phyloP scores from a whole-genome alignment of 2,797 vertebrate genomes.

The Echiichthys vipera region DNA sequence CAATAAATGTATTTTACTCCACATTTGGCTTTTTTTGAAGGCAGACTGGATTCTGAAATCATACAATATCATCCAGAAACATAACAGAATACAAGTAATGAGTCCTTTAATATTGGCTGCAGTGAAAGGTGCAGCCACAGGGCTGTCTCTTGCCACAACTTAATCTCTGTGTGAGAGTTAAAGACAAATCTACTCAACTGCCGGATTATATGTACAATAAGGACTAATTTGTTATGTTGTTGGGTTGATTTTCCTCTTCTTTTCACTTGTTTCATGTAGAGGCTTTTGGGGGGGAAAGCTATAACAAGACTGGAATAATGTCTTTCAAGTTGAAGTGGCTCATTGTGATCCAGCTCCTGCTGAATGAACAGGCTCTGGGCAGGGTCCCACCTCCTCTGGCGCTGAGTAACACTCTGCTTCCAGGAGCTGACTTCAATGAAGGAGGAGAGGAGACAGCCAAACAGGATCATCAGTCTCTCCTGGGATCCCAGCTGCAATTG shows the following conservation, averaged over 20 bases:
- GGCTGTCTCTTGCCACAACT: neutral
- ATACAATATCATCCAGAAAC: neutral
- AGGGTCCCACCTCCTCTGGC: slow-evolving; percentile 49
- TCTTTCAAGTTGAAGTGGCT: slow-evolving; percentile 76
- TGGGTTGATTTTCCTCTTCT: slow-evolving; percentile 30
- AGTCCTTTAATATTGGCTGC: neutral
- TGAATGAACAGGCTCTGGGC: slow-evolving; percentile 74
- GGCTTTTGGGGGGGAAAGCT: slow-evolving; percentile 25
- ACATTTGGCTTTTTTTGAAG: neutral
- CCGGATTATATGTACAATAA: neutral
- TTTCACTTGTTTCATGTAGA: slow-evolving; percentile 19
- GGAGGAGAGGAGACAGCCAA: slow-evolving; percentile 8
- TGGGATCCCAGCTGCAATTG: slow-evolving; percentile 33
- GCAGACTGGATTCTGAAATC: neutral
- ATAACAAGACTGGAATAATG: slow-evolving; percentile 55
- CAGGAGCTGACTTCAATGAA: slow-evolving; percentile 15
- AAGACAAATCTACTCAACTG: neutral
- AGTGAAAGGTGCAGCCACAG: neutral
- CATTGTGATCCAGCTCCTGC: slow-evolving; percentile 79
- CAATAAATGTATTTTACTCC: neutral
- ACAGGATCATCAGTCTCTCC: slow-evolving; percentile 25
- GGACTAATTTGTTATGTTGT: neutral
- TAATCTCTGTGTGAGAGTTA: neutral
- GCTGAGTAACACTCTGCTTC: slow-evolving; percentile 22
- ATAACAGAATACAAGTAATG: neutral